Evolutionary conservation across 2,797 vertebrate genomes (phyloP), one percentile per base, ranked within the genome.

Genomic region (Neosalanx taihuensis): DNA sequence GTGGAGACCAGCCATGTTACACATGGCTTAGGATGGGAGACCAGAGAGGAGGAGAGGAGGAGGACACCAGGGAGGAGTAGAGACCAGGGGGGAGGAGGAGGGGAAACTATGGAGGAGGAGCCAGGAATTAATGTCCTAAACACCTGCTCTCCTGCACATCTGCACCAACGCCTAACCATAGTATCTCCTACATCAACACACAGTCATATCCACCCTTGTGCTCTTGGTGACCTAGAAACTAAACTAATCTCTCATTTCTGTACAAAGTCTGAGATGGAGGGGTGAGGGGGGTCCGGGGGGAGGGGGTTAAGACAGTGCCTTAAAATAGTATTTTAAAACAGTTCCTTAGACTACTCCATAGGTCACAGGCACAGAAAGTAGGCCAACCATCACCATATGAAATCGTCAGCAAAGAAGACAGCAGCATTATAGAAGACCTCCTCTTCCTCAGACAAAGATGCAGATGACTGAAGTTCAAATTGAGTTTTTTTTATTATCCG

Each of bases 321-420:
- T 88, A 86, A 91, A 89, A 88, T 88, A 90, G 81, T 63, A n/a
- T 13, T 41, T 23, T 41, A 74, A 79, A 74, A 79, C 59, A 71
- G 30, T 79, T 79, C 72, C 70, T 68, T 76, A 85, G 81, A 87
- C 81, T 81, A 83, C 84, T 72, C 76, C 73, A 79, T 84, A 71
- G 83, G 83, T 89, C 81, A 87, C 71, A 9, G 71, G 72, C 78
- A 73, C 71, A 79, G 80, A 90, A 88, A 89, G 86, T 86, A 69
- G 83, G 83, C 72, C 80, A 65, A 5, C 78, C 82, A 84, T 85
- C 79, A 61, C 58, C 75, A 86, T 80, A 85, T 78, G 20, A 63
- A 7, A 20, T 9, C 85, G 41, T 41, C 75, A 71, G 71, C 81
- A 33, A 20, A 64, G 75, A 64, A 31, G 60, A 53, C 4, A 74